Evolutionary conservation across 2,888 invertebrate genomes (phyloP).

Genomic region (Tipula helvola): DNA sequence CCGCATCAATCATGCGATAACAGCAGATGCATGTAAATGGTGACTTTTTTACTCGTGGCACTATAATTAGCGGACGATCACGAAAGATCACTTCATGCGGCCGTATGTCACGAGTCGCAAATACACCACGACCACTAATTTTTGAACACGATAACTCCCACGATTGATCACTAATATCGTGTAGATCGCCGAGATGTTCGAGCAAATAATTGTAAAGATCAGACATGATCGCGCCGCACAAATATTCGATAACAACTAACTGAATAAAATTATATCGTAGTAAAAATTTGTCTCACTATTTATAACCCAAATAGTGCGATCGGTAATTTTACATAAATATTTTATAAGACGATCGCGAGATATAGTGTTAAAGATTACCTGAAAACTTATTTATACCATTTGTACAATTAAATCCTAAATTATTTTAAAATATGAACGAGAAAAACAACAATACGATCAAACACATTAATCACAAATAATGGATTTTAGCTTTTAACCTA

Average conservation of each 20-base stretch:
- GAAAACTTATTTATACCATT: neutral
- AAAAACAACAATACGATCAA: neutral
- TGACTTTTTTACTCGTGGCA: conserved; percentile 48
- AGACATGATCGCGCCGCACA: neutral
- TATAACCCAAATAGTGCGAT: neutral
- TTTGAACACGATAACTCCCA: neutral
- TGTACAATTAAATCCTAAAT: neutral
- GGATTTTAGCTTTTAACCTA: neutral
- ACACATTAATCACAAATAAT: neutral
- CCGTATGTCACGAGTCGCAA: conserved; percentile 52
- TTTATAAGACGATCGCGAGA: neutral
- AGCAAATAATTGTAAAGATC: neutral
- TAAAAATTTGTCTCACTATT: neutral
- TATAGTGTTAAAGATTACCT: neutral
- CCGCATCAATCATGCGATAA: conserved; percentile 34
- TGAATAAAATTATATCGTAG: neutral
- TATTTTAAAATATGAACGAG: neutral
- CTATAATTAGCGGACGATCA: conserved; percentile 56
- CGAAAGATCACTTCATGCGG: conserved; percentile 57
- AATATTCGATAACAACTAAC: neutral
- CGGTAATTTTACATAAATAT: neutral
- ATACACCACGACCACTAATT: conserved; percentile 49
- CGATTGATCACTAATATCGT: neutral
- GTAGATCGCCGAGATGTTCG: neutral
- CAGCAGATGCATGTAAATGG: conserved; percentile 53